A percentile compares a stretch with the other conserved stretches of the same genome.
Evolutionary conservation across 1,140 invertebrate genomes (phyloP).

Genomic region (Asobara japonica): DNA sequence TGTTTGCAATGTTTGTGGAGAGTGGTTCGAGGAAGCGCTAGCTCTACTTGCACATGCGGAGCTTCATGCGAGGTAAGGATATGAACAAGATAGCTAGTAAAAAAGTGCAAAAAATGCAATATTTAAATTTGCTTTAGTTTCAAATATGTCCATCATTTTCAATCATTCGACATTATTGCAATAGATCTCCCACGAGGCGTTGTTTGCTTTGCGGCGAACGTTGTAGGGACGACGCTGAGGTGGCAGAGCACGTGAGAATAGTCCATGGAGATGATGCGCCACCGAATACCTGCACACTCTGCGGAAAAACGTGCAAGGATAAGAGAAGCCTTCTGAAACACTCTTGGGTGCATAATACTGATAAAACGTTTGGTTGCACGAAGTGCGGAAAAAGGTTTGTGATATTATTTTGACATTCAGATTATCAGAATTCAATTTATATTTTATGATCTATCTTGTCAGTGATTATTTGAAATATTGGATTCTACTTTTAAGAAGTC

Average conservation of each 20-base stretch:
- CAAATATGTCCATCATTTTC: too few relatives aligned
- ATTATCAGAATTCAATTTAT: too few relatives aligned
- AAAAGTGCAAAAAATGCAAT: too few relatives aligned
- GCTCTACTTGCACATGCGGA: conserved; percentile 81
- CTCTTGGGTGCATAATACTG: conserved; percentile 72
- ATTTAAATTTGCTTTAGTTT: too few relatives aligned
- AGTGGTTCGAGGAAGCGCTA: conserved; percentile 77
- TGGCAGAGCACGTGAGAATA: conserved; percentile 70
- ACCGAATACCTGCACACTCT: conserved; percentile 71
- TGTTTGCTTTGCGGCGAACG: conserved; percentile 76
- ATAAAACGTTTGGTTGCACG: conserved; percentile 70
- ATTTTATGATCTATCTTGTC: too few relatives aligned
- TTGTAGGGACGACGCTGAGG: conserved; percentile 67
- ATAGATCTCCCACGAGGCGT: conserved; percentile 63
- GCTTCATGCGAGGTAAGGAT: conserved; percentile 75
- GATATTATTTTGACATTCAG: too few relatives aligned
- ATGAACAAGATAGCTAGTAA: too few relatives aligned
- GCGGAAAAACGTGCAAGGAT: conserved; percentile 75
- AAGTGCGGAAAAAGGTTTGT: conserved; percentile 76
- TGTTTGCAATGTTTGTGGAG: conserved; percentile 80
- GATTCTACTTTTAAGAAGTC: too few relatives aligned
- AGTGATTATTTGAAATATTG: too few relatives aligned
- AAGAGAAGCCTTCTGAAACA: conserved; percentile 75
- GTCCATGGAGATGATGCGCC: conserved; percentile 69
- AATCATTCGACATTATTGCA: too few relatives aligned